phyloP scores from a whole-genome alignment of 2,113 vertebrate species.

The Colossoma macropomum region DNA sequence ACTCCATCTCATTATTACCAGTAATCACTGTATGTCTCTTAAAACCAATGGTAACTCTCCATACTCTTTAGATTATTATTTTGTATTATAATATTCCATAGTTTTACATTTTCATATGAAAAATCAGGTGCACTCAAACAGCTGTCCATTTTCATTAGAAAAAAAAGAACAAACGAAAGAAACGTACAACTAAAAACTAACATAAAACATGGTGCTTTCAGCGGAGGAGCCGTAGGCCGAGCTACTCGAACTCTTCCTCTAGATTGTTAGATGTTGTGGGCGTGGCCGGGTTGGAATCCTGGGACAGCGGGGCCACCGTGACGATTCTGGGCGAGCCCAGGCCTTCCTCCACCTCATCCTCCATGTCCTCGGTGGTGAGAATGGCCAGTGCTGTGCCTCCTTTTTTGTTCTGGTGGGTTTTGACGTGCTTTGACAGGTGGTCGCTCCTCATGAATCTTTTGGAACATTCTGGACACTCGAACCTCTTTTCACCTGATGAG shows the following conservation, averaged over 20 bases:
- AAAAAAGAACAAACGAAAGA: constrained; percentile 42
- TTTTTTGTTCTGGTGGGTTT: constrained; percentile 99
- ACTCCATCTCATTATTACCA: constrained; percentile 52
- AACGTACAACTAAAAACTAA: constrained; percentile 41
- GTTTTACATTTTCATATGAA: constrained; percentile 65
- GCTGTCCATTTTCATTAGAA: constrained; percentile 69
- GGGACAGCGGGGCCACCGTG: constrained; percentile 92
- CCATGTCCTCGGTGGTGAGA: constrained; percentile 95
- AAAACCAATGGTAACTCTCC: constrained; percentile 71
- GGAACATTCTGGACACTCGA: constrained; percentile 97
- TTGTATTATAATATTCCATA: constrained; percentile 61
- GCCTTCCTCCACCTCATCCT: constrained; percentile 88
- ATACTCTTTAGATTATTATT: constrained; percentile 63
- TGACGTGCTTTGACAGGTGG: constrained; percentile 99
- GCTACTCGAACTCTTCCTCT: constrained; percentile 82
- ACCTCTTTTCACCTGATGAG: constrained; percentile 92
- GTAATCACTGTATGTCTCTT: constrained; percentile 57
- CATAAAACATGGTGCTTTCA: constrained; percentile 52
- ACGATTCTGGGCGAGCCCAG: constrained; percentile 94
- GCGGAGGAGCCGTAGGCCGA: constrained; percentile 63
- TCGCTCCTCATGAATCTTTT: constrained; percentile 99
- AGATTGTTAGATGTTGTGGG: constrained; percentile 94
- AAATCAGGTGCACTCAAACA: constrained; percentile 63
- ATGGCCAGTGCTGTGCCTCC: constrained; percentile 92
- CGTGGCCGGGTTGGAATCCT: constrained; percentile 95